Evolutionary conservation across 2,797 vertebrate species (phyloP), one percentile per base, ranked within the genome.

Genomic region (Xyrichtys novacula): DNA sequence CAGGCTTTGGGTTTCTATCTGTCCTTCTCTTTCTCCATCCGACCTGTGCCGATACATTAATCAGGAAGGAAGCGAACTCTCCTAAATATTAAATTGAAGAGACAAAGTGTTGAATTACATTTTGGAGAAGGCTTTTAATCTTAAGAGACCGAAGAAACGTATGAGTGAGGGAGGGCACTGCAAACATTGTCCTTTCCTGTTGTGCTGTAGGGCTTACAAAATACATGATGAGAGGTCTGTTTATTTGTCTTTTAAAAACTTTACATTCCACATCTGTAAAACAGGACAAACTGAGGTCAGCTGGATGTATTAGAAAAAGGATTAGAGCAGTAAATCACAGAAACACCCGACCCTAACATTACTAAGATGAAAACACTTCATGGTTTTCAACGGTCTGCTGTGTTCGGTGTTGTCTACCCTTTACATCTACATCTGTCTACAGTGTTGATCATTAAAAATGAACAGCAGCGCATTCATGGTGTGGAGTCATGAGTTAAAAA

Each of bases 381-480:
- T 54, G 42, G n/a, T 49, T 42, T 38, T 39, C 46, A 59, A 55
- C 57, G 49, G 65, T 38, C 54, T n/a, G n/a, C 34, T 63, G 17
- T 23, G 12, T 71, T 47, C n/a, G n/a, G 25, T 58, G 57, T 61
- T 16, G 39, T 32, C 11, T 65, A 15, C 47, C 38, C 32, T 44
- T 58, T 44, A 71, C 74, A 74, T 66, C 52, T 64, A 55, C 70
- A 60, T 56, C 47, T 64, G 39, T 39, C 53, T 43, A 42, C 19
- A 19, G 32, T 11, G 20, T 42, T 65, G 55, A 65, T 76, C 54
- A 70, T 80, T 64, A 55, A 76, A 81, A 79, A 77, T 81, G 60
- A 62, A 81, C 28, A 60, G 8, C 44, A 56, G 46, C 31, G 42
- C 39, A 49, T 69, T 43, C 62, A 60, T 54, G 29, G 43, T 34